Evolutionary conservation across 2,888 invertebrate species (phyloP).

Genomic region (Biston stratarius): DNA sequence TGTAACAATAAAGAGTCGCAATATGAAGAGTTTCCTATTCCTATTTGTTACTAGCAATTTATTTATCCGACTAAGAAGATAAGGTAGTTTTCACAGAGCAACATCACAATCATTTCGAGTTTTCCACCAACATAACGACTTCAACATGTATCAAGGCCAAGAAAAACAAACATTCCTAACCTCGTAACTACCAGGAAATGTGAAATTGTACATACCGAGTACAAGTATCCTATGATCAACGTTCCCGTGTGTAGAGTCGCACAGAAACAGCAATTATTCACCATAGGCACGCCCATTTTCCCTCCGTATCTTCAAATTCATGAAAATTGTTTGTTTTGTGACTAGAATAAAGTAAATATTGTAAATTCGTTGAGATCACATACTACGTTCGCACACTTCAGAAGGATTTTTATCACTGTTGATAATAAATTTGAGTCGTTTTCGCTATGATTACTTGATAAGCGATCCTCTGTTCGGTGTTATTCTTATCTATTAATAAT

Average conservation of each 20-base stretch:
- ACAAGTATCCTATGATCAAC: slow-evolving; percentile 74
- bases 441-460: slow-evolving; percentile 34
- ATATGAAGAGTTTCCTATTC: too few species aligned
- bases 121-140: background rate
- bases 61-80: background rate
- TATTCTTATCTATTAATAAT: slow-evolving; percentile 31
- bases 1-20: too few species aligned
- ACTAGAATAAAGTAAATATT: slow-evolving; percentile 27
- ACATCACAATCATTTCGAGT: background rate
- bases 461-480: slow-evolving; percentile 17
- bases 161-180: slow-evolving; percentile 24
- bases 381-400: slow-evolving; percentile 24
- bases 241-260: slow-evolving; percentile 73
- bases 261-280: slow-evolving; percentile 73
- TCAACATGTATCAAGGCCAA: slow-evolving; percentile 11
- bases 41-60: too few species aligned
- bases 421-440: slow-evolving; percentile 32
- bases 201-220: slow-evolving; percentile 61
- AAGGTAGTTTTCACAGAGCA: background rate
- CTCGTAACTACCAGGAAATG: slow-evolving; percentile 1
- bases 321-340: slow-evolving; percentile 18
- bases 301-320: slow-evolving; percentile 1
- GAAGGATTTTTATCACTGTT: slow-evolving; percentile 40
- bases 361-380: slow-evolving; percentile 34
- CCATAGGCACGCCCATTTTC: slow-evolving; percentile 77